phyloP scores from a whole-genome alignment of 2,888 invertebrate species.

The Leptinotarsa peninsularis region DNA sequence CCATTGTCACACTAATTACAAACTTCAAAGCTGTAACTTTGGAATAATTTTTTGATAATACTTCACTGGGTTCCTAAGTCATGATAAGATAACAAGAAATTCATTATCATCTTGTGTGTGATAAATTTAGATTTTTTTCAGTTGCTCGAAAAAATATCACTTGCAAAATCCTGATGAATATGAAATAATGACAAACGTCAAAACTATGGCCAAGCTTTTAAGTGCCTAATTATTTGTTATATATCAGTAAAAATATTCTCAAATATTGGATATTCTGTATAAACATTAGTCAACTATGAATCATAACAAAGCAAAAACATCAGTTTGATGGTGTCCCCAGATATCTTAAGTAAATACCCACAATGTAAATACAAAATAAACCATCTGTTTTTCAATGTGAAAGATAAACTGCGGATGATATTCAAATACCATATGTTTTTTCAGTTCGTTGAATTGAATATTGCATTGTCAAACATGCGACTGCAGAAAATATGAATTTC shows the following conservation, averaged over 20 bases:
- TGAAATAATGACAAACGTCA: too few species aligned
- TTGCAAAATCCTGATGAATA: too few species aligned
- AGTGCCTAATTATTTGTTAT: background rate
- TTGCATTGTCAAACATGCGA: constrained; percentile 39
- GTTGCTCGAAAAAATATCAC: too few species aligned
- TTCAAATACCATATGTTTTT: constrained; percentile 42
- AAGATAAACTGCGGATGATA: constrained; percentile 17
- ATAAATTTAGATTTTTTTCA: too few species aligned
- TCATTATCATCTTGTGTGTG: too few species aligned
- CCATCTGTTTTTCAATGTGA: constrained; percentile 24
- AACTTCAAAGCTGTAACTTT: too few species aligned
- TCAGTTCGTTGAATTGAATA: constrained; percentile 26
- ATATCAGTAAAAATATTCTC: background rate
- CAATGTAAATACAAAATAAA: constrained; percentile 20
- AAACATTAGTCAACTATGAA: background rate
- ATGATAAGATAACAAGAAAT: too few species aligned
- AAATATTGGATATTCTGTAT: background rate
- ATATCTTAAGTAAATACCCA: background rate
- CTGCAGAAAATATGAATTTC: constrained; percentile 42
- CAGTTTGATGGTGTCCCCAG: background rate
- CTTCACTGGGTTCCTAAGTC: too few species aligned
- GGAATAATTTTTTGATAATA: too few species aligned
- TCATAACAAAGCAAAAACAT: constrained; percentile 14
- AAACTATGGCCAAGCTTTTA: too few species aligned
- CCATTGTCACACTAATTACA: too few species aligned